A percentile compares a stretch with the other conserved stretches of the same genome.
Evolutionary conservation across 2,888 invertebrate genomes (phyloP).

Genomic region (Spodoptera picta): DNA sequence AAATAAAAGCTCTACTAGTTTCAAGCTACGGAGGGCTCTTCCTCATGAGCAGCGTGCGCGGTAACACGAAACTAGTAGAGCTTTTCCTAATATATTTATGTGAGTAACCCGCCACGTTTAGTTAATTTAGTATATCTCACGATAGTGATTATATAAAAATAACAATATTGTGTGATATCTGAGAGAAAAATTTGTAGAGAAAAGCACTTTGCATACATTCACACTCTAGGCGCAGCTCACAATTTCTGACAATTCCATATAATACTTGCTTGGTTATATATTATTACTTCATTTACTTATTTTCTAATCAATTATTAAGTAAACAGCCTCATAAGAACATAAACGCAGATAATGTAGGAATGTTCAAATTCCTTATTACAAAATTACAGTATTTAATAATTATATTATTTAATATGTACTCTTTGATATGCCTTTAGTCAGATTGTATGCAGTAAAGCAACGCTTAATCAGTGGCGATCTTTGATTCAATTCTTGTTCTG

Average conservation of each 20-base stretch:
- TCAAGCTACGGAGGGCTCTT: too few relatives aligned
- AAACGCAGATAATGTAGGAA: constrained; percentile 22
- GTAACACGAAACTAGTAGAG: too few relatives aligned
- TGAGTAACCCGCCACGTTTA: too few relatives aligned
- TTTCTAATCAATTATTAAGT: constrained; percentile 11
- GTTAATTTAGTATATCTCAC: too few relatives aligned
- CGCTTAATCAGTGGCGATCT: neutral
- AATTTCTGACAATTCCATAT: neutral
- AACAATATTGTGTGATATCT: too few relatives aligned
- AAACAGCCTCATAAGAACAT: constrained; percentile 3
- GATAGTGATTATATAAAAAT: too few relatives aligned
- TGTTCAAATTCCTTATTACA: constrained; percentile 9
- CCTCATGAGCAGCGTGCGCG: too few relatives aligned
- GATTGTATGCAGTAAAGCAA: neutral
- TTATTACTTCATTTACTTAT: constrained; percentile 12
- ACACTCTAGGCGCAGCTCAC: too few relatives aligned
- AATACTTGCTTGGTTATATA: constrained; percentile 18
- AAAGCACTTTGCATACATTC: too few relatives aligned
- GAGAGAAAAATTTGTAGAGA: too few relatives aligned
- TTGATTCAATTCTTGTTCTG: constrained; percentile 59
- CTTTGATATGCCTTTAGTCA: constrained; percentile 23
- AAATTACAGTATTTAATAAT: neutral
- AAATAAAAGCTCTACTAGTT: too few relatives aligned
- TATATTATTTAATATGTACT: constrained; percentile 1
- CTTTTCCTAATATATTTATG: too few relatives aligned